These are phyloP conservation scores for Brachionus calyciflorus DNA, from an alignment of 1,140 invertebrate genomes.

Conservation along the genomic window DNA sequence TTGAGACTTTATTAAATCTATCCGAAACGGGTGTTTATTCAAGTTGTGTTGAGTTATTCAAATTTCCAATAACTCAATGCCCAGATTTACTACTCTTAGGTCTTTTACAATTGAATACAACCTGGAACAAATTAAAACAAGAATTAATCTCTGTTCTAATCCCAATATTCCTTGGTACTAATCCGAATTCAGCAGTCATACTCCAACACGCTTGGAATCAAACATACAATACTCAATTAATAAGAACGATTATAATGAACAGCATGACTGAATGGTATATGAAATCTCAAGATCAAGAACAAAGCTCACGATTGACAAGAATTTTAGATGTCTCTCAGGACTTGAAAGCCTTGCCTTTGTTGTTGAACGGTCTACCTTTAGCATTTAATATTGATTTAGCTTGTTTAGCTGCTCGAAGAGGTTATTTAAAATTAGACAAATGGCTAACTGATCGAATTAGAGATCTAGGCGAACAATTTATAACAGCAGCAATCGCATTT, in stretches of 20 bases:
- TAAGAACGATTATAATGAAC: slow-evolving; percentile 81
- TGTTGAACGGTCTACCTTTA: slow-evolving; percentile 88
- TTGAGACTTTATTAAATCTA: slow-evolving; percentile 80
- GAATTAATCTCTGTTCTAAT: slow-evolving; percentile 80
- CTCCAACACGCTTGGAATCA: slow-evolving; percentile 86
- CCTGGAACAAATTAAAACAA: slow-evolving; percentile 64
- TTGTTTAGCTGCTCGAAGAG: slow-evolving; percentile 87
- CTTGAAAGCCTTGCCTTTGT: slow-evolving; percentile 78
- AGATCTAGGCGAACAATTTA: slow-evolving; percentile 70
- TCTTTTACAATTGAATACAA: slow-evolving; percentile 71
- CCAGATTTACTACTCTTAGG: slow-evolving; percentile 85
- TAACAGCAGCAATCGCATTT: slow-evolving; percentile 57
- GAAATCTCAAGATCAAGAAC: slow-evolving; percentile 71
- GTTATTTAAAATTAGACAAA: slow-evolving; percentile 96
- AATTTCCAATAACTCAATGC: slow-evolving; percentile 84
- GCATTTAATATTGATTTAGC: slow-evolving; percentile 95
- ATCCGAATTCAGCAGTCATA: slow-evolving; percentile 82
- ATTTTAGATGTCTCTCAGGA: slow-evolving; percentile 97
- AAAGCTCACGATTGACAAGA: slow-evolving; percentile 76
- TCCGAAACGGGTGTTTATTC: slow-evolving; percentile 74
- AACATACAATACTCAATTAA: slow-evolving; percentile 58
- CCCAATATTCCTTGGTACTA: slow-evolving; percentile 85
- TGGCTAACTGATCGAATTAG: slow-evolving; percentile 94
- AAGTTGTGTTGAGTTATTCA: slow-evolving; percentile 79
- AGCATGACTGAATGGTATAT: slow-evolving; percentile 96